These are phyloP conservation scores for Phyto melanocephala DNA, from an alignment of 2,888 invertebrate genomes.

Conservation along the genomic window DNA sequence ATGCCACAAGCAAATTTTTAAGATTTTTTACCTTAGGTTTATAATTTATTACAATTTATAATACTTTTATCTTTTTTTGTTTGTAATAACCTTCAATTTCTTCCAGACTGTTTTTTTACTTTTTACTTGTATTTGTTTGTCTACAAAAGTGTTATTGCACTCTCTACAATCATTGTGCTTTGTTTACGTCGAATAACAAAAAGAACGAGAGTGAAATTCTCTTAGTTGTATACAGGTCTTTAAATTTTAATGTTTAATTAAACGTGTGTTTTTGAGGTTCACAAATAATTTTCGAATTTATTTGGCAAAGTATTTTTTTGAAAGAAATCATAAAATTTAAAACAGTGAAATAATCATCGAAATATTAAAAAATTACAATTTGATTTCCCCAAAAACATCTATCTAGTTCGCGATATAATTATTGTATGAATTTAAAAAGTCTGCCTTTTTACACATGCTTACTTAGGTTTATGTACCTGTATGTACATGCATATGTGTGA, in stretches of 20 bases:
- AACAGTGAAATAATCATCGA: neutral
- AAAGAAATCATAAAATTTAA: neutral
- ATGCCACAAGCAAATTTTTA: no score
- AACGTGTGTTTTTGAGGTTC: neutral
- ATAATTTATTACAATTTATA: neutral
- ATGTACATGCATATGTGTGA: neutral
- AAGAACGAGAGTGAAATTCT: neutral
- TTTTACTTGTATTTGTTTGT: neutral
- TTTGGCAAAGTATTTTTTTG: neutral
- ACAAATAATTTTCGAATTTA: neutral
- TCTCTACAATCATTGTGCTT: conserved; percentile 31
- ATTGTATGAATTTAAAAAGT: neutral
- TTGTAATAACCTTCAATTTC: neutral
- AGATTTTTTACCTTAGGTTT: neutral
- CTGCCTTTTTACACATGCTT: neutral
- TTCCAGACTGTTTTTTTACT: neutral
- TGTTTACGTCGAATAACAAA: conserved; percentile 33
- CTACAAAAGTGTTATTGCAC: conserved; percentile 1
- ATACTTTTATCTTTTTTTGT: neutral
- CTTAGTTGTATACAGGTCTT: neutral
- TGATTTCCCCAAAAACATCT: no score
- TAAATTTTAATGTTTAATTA: neutral
- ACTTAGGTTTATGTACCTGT: neutral
- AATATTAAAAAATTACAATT: no score
- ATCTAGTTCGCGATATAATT: neutral